A percentile compares a stretch with the other conserved stretches of the same genome.
Evolutionary conservation across 2,888 invertebrate species (phyloP).

Genomic region (Drosophila phalerata): DNA sequence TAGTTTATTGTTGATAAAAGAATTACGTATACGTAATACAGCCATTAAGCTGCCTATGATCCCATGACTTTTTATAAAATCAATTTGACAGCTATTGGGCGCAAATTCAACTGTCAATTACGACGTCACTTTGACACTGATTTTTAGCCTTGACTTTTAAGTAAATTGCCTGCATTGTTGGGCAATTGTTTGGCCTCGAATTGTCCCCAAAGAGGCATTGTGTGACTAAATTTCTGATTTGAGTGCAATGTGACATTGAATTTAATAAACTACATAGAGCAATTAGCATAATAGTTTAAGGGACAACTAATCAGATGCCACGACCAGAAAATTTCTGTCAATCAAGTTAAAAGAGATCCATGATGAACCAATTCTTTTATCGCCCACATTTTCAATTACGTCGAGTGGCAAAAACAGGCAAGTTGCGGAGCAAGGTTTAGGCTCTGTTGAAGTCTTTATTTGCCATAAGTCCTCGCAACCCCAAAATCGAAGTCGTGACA

Average conservation of each 20-base stretch:
- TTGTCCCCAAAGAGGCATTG: neutral
- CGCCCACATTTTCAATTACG: slow-evolving; percentile 46
- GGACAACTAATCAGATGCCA: slow-evolving; percentile 8
- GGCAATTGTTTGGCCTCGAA: slow-evolving; percentile 11
- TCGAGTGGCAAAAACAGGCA: slow-evolving; percentile 12
- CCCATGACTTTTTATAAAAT: too few species aligned
- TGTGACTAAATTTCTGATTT: neutral
- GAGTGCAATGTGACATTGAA: slow-evolving; percentile 2
- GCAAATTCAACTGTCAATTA: slow-evolving; percentile 35
- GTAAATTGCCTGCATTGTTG: slow-evolving; percentile 16
- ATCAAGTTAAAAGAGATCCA: neutral
- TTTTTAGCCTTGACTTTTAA: slow-evolving; percentile 12
- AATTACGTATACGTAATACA: too few species aligned
- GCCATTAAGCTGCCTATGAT: too few species aligned
- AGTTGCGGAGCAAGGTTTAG: slow-evolving; percentile 2
- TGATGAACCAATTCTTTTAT: slow-evolving; percentile 26
- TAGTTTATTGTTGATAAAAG: neutral
- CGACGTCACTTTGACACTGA: slow-evolving; percentile 1
- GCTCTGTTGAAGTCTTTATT: slow-evolving; percentile 7
- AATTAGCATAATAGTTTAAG: slow-evolving; percentile 22
- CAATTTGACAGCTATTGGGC: slow-evolving; percentile 12
- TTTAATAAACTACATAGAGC: slow-evolving; percentile 3
- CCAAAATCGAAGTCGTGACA: slow-evolving; percentile 63
- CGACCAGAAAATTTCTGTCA: slow-evolving; percentile 3
- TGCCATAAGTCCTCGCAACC: slow-evolving; percentile 1